Evolutionary conservation across 2,888 invertebrate genomes (phyloP), one percentile per base, ranked within the genome.

Genomic region (Microplitis deprimator): DNA sequence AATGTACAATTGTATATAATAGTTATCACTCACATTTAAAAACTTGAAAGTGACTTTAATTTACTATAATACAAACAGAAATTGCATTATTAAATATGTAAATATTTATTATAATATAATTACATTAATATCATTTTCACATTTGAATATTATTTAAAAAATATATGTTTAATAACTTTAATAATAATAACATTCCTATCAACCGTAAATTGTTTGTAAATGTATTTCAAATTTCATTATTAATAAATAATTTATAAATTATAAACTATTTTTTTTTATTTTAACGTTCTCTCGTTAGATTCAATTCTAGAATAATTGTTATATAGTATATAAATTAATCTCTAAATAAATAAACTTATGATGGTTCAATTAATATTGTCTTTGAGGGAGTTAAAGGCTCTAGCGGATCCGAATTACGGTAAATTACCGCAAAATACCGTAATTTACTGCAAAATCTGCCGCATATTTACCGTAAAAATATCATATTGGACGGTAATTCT

Each of bases 1-100:
- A 62, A 50, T 62, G 17, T 62, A 62, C 62, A 62, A 50, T 50
- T 62, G 62, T 62, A 62, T 62, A 62, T 62, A 62, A 62, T 62
- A 62, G 62, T 62, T 62, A 62, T 13, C 59, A 59, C 20, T 62
- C 17, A 16, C 62, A 62, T 62, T 20, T 62, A 20, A 62, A 62
- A 62, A 62, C 20, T 20, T 62, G 62, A 62, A 62, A 62, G 62
- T 62, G 62, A 62, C 20, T 62, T 7, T 16, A 62, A 62, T 62
- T 16, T 17, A 62, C 5, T 10, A 62, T 16, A 62, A 17, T 62
- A 20, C 16, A 62, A 6, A 50, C 13, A 50, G 50, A 50, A 50
- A 62, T 20, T 17, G 4, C 62, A 17, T 17, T 16, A 62, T 62
- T 6, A 62, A 62, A 16, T 62, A 62, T 62, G 62, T 62, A 62